phyloP scores from a whole-genome alignment of 2,797 vertebrate genomes.

The Apogon talboti region DNA sequence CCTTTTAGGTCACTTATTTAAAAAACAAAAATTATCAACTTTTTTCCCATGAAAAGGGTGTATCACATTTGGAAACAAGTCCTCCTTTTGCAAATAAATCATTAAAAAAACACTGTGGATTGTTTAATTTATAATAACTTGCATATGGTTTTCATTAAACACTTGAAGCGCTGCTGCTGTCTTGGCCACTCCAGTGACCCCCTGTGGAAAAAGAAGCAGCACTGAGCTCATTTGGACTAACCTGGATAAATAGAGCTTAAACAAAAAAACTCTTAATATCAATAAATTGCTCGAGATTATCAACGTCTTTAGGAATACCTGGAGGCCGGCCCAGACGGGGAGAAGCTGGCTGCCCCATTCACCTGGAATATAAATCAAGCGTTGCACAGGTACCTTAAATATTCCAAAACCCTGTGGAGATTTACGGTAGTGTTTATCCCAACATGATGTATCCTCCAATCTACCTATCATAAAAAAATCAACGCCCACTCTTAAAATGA shows the following conservation, averaged over 20 bases:
- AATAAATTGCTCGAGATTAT: slow-evolving; percentile 1
- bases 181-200: slow-evolving; percentile 19
- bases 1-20: background rate
- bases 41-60: slow-evolving; percentile 6
- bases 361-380: slow-evolving; percentile 17
- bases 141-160: slow-evolving; percentile 38
- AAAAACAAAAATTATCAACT: background rate
- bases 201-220: background rate
- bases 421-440: slow-evolving; percentile 20
- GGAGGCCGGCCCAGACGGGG: background rate
- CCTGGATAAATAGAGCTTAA: background rate
- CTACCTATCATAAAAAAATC: background rate
- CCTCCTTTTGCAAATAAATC: slow-evolving; percentile 1
- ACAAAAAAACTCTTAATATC: background rate
- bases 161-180: slow-evolving; percentile 32
- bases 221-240: background rate
- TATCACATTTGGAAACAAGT: slow-evolving; percentile 8
- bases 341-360: background rate
- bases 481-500: slow-evolving; percentile 1
- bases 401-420: background rate
- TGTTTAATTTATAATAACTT: slow-evolving; percentile 22
- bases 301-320: slow-evolving; percentile 1
- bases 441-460: background rate
- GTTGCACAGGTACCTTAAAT: background rate
- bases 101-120: background rate